These are phyloP conservation scores for Atlantisia rogersi DNA, from an alignment of 2,113 vertebrate genomes.

Conservation along the genomic window DNA sequence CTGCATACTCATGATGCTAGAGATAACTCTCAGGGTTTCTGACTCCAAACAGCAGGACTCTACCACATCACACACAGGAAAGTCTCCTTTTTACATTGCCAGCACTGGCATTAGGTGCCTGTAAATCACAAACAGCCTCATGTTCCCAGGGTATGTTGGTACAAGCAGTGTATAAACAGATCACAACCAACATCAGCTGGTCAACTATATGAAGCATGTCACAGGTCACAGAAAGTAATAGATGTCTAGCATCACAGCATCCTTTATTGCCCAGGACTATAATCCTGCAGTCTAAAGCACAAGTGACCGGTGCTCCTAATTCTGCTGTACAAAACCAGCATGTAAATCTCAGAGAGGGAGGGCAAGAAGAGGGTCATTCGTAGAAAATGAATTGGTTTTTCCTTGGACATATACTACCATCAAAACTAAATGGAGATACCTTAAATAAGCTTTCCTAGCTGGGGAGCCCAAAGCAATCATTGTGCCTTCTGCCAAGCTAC, in stretches of 20 bases:
- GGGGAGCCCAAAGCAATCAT: background rate
- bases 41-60: background rate
- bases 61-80: background rate
- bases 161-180: background rate
- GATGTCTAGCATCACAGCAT: background rate
- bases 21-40: background rate
- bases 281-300: background rate
- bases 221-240: background rate
- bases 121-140: background rate
- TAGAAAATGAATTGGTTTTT: background rate
- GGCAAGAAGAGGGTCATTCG: background rate
- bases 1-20: background rate
- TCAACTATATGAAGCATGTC: background rate
- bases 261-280: background rate
- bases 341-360: background rate
- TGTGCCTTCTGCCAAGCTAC: background rate
- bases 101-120: background rate
- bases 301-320: rapidly evolving
- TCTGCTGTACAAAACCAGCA: background rate
- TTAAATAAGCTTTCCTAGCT: background rate
- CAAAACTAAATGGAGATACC: background rate
- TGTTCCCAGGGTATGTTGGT: background rate
- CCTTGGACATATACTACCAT: background rate
- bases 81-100: background rate
- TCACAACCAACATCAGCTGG: background rate